Evolutionary conservation across 2,888 invertebrate species (phyloP).

Genomic region (Acronicta alni): DNA sequence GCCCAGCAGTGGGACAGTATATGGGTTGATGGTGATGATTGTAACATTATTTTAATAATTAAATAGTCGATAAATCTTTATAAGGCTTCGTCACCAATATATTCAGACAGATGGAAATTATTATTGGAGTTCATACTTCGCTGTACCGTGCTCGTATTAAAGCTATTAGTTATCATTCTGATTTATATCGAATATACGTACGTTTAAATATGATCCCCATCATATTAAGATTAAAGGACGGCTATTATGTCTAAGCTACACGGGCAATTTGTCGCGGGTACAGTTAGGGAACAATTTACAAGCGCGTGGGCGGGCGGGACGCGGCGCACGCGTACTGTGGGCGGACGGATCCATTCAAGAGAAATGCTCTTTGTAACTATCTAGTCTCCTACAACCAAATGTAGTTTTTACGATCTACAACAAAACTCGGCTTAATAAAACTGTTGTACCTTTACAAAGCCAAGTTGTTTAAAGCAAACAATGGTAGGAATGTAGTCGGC

Average conservation of each 20-base stretch:
- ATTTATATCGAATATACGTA: constrained; percentile 24
- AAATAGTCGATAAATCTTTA: not conserved
- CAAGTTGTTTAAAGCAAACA: constrained; percentile 64
- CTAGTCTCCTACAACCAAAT: constrained; percentile 74
- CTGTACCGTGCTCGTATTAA: constrained; percentile 7
- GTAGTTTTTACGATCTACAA: constrained; percentile 74
- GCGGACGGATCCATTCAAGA: constrained; percentile 79
- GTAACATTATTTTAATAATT: not conserved
- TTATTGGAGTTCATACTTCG: constrained; percentile 8
- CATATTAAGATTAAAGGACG: constrained; percentile 73
- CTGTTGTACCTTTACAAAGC: constrained; percentile 70
- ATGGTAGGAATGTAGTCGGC: constrained; percentile 55
- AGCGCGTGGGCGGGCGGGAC: constrained; percentile 79
- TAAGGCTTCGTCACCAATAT: not conserved
- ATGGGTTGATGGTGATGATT: no score
- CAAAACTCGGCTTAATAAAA: constrained; percentile 76
- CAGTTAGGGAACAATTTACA: constrained; percentile 84
- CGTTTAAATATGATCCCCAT: constrained; percentile 57
- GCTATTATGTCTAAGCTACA: constrained; percentile 66
- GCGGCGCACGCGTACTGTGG: constrained; percentile 73
- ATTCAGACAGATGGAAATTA: constrained; percentile 1
- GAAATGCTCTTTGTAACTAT: constrained; percentile 72
- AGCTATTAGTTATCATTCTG: constrained; percentile 10
- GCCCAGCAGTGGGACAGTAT: no score
- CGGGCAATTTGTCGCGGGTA: constrained; percentile 81